Evolutionary conservation across 2,113 vertebrate species (phyloP), one percentile per base, ranked within the genome.

Genomic region (Candoia aspera): DNA sequence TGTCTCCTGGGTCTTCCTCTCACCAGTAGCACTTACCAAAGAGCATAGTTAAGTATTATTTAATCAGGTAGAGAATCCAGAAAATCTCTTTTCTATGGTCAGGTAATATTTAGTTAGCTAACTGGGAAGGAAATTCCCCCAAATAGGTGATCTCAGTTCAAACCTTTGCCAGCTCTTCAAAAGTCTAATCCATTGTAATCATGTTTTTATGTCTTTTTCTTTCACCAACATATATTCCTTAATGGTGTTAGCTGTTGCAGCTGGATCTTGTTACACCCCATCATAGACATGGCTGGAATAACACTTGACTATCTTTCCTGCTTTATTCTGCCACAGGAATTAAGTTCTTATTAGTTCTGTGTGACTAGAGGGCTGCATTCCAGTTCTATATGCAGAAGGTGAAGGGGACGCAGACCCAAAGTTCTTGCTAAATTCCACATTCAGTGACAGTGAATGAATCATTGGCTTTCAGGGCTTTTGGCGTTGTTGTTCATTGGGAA

Each of bases 361-460:
- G 0, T 29, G 12, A 95, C 95, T 95, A 95, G 94, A 92, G 88
- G 94, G 92, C 93, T 91, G 92, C 57, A 93, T 8, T 8, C 58
- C 26, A 92, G 90, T 91, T 97, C 89, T 90, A 85, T 68, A 92
- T 89, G 88, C 21, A 53, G 95, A 97, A 97, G 89, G 68, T 96
- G 96, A 89, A 92, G 95, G 95, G 92, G 97, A 95, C 96, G 95
- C 93, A 59, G 93, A 96, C 96, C 96, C 29, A 2, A 97, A 96
- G 95, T 95, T 97, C 97, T 96, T 94, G 94, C 58, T 93, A 92
- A 94, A 96, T 96, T 95, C 92, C 55, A 29, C 95, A 96, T 95
- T 96, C 96, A 95, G 95, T 93, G 92, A 96, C 96, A 96, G 96
- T 97, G 97, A 97, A 94, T 97, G 96, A 97, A 96, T 97, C 97